Percentiles rank a stretch among this genome's conserved stretches.
Conservation (phyloP, 2,797 vertebrate species). For the Xenopus petersii region DNA sequence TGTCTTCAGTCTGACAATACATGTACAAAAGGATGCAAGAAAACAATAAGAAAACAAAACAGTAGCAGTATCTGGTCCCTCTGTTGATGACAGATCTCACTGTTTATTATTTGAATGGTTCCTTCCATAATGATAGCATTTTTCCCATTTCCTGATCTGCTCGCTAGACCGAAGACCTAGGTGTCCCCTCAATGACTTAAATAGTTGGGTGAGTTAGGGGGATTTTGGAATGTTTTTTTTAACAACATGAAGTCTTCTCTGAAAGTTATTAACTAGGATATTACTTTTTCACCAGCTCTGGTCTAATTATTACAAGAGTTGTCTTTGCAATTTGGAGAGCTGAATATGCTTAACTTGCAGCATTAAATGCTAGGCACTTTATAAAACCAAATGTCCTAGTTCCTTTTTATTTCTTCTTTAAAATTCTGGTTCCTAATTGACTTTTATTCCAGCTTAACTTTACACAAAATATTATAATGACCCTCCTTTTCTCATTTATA, state of each 20-base stretch:
- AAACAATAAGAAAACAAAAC: constrained; percentile 13
- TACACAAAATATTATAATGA: constrained; percentile 51
- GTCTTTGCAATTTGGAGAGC: constrained; percentile 39
- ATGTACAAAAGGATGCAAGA: constrained; percentile 53
- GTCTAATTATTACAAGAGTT: constrained; percentile 42
- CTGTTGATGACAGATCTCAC: background rate
- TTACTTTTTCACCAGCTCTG: constrained; percentile 30
- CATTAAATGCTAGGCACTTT: constrained; percentile 46
- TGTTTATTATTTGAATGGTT: too few relatives aligned
- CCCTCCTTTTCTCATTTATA: constrained; percentile 49
- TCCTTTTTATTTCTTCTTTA: constrained; percentile 46
- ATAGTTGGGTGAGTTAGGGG: background rate
- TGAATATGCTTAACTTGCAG: constrained; percentile 37
- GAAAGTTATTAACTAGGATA: constrained; percentile 37
- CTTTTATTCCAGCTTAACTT: constrained; percentile 55
- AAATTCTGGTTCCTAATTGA: constrained; percentile 49
- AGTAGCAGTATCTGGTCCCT: background rate
- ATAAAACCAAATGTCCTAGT: constrained; percentile 33
- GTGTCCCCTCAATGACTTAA: background rate
- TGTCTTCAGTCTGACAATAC: constrained; percentile 72
- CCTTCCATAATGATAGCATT: background rate
- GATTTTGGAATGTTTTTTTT: background rate
- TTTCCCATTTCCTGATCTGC: background rate
- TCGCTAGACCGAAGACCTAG: background rate
- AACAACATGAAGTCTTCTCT: constrained; percentile 15